Evolutionary conservation across 2,113 vertebrate species (phyloP).

Genomic region (Coregonus clupeaformis): DNA sequence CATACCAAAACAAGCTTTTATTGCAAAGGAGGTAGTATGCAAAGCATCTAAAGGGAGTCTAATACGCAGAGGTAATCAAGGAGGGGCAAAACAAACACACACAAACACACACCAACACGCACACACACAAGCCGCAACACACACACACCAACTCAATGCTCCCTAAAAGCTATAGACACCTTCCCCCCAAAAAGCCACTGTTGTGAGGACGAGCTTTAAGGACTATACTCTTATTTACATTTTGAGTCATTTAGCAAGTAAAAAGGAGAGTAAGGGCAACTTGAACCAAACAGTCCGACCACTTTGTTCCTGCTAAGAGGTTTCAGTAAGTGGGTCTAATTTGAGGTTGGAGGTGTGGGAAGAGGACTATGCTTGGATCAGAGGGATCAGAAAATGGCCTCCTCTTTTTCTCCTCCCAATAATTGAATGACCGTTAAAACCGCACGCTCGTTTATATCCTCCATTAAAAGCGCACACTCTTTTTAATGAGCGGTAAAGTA

Average conservation of each 20-base stretch:
- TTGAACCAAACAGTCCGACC: neutral
- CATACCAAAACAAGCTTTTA: constrained; percentile 63
- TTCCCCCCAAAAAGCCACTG: constrained; percentile 2
- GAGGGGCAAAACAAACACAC: constrained; percentile 20
- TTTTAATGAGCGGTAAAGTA: constrained; percentile 68
- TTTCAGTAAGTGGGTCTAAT: constrained; percentile 23
- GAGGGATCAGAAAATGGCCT: constrained; percentile 48
- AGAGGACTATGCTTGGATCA: constrained; percentile 33
- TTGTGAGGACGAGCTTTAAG: neutral
- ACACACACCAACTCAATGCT: neutral
- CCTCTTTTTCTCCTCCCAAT: constrained; percentile 59
- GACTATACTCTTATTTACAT: neutral
- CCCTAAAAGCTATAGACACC: constrained; percentile 38
- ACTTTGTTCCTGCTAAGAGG: constrained; percentile 3
- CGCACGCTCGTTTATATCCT: constrained; percentile 62
- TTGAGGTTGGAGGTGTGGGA: constrained; percentile 19
- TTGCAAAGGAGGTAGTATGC: constrained; percentile 81
- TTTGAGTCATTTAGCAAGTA: too few relatives aligned
- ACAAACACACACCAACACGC: constrained; percentile 12
- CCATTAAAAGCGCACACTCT: constrained; percentile 63
- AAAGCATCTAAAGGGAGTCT: constrained; percentile 62
- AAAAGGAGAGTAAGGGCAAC: neutral
- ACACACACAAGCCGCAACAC: neutral
- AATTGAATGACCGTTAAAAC: constrained; percentile 66
- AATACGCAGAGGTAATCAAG: constrained; percentile 24